These are phyloP conservation scores for Lerema accius DNA, from an alignment of 1,140 invertebrate genomes.

Conservation along the genomic window DNA sequence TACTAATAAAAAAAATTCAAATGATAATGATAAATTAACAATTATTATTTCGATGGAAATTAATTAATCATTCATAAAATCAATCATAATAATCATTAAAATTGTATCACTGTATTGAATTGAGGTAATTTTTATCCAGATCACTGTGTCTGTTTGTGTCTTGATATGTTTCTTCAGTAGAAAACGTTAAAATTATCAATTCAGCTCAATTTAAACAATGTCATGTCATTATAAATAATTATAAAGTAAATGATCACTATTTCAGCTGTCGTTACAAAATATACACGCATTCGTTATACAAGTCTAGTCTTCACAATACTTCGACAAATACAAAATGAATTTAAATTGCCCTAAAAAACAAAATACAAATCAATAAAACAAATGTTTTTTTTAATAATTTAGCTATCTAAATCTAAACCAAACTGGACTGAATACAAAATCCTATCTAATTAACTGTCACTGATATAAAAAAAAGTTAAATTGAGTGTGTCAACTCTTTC, in stretches of 20 bases:
- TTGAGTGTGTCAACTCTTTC: neutral
- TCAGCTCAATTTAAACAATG: conserved; percentile 37
- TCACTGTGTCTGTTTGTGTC: too few relatives aligned
- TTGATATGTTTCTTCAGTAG: conserved; percentile 49
- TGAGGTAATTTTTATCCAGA: too few relatives aligned
- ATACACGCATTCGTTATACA: neutral
- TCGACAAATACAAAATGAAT: conserved; percentile 5
- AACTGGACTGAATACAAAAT: conserved; percentile 46
- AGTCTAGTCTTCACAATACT: neutral
- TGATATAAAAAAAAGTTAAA: conserved; percentile 10
- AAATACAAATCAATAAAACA: conserved; percentile 8
- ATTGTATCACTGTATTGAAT: too few relatives aligned
- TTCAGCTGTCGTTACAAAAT: neutral
- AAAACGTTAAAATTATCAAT: conserved; percentile 16
- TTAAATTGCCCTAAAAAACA: conserved; percentile 16
- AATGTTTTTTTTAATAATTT: conserved; percentile 44
- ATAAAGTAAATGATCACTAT: neutral
- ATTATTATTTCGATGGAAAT: too few relatives aligned
- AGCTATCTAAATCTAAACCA: conserved; percentile 49
- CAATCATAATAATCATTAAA: too few relatives aligned
- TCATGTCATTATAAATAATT: conserved; percentile 38
- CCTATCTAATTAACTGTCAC: conserved; percentile 32
- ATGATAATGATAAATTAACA: too few relatives aligned
- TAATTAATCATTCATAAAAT: too few relatives aligned
- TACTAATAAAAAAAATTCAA: too few relatives aligned